Evolutionary conservation across 2,888 invertebrate species (phyloP), one percentile per base, ranked within the genome.

Genomic region (Teleiodes luculella): DNA sequence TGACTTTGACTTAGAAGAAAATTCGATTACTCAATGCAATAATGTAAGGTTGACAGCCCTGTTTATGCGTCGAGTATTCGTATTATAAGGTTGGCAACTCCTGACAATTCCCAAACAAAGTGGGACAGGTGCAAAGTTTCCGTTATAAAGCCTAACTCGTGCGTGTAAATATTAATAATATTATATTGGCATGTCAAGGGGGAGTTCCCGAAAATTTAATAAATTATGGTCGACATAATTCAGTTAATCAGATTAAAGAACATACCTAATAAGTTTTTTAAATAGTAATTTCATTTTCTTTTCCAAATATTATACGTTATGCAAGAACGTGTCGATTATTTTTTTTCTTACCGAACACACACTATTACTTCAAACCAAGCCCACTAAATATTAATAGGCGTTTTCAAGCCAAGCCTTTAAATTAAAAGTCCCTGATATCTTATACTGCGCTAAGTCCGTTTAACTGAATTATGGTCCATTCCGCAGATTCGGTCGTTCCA

Each of bases 381-480:
- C n/a, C 28, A 24, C 48, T 13, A 35, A 35, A 37, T 24, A 49
- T 37, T 28, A 49, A 49, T n/a, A n/a, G n/a, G n/a, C n/a, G n/a
- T n/a, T n/a, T n/a, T n/a, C n/a, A n/a, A 41, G 16, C 13, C 13
- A 46, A 39, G 57, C 60, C 56, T 61, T 63, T 63, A 54, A 58
- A 55, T 57, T 57, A 67, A 67, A 70, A 68, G 65, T 61, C 63
- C 67, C 53, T 65, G 66, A 68, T 67, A 69, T 65, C 69, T 66
- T 43, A n/a, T 13, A 24, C 28, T 28, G 24, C n/a, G 24, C 24
- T 24, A 43, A 24, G 13, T 43, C 24, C 43, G 72, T 67, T 67
- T 66, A 67, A 54, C 62, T 78, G 78, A 78, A 64, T 72, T 70
- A 78, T 75, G 64, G 65, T 58, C 71, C 65, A 70, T 73, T 73